Evolutionary conservation across 2,113 vertebrate genomes (phyloP).

Genomic region (Malurus cyaneus): DNA sequence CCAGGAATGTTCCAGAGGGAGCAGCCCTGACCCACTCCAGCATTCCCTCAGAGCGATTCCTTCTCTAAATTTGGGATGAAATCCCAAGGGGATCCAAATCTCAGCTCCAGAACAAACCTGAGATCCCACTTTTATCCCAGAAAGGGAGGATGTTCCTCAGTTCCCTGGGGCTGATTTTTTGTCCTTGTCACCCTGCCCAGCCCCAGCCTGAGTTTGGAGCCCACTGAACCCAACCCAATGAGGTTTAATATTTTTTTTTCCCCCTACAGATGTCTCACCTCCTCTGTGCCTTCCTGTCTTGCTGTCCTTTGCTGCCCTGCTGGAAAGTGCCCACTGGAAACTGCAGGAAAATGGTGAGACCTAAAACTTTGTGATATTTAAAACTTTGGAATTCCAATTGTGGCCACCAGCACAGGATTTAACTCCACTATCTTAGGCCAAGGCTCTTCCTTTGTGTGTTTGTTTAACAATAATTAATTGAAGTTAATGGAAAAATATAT

Average conservation of each 20-base stretch:
- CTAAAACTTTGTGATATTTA: not conserved
- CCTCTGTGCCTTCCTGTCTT: conserved; percentile 51
- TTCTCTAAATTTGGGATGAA: not conserved
- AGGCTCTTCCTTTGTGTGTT: not conserved
- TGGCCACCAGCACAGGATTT: not conserved
- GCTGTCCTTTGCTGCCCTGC: conserved; percentile 42
- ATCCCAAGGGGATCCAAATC: not conserved
- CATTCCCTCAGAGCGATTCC: not conserved
- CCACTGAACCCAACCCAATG: not conserved
- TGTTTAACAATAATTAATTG: not conserved
- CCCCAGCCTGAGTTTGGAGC: not conserved
- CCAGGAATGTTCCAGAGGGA: not conserved
- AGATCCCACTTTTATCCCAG: not conserved
- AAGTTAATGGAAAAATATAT: not conserved
- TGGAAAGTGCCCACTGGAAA: conserved; percentile 69
- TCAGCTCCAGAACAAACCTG: not conserved
- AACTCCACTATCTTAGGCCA: not conserved
- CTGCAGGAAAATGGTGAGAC: conserved; percentile 70
- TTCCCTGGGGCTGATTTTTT: not conserved
- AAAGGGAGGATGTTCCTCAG: not conserved
- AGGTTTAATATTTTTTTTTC: not conserved
- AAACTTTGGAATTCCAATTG: not conserved
- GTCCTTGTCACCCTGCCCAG: not conserved
- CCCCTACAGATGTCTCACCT: conserved; percentile 61
- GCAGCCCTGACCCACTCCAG: not conserved